Conservation (phyloP, 1,140 invertebrate genomes). For the Papilio xuthus region DNA sequence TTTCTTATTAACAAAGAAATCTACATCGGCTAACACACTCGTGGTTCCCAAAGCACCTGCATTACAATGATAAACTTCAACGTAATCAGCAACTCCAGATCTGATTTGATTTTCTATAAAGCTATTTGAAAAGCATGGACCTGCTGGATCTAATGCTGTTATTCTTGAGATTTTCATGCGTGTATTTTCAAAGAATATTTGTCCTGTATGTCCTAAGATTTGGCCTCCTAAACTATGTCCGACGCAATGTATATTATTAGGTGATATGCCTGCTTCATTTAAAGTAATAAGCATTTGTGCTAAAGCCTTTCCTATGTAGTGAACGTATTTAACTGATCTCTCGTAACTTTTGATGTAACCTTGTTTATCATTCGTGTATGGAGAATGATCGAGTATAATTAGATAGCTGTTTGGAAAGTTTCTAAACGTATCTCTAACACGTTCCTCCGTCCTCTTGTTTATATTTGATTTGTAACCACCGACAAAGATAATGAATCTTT, state of each 20-base stretch:
- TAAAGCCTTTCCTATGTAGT: slow-evolving; percentile 72
- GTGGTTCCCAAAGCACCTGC: slow-evolving; percentile 87
- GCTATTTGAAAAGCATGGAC: slow-evolving; percentile 84
- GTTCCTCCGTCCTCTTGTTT: slow-evolving; percentile 65
- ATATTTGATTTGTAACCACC: slow-evolving; percentile 73
- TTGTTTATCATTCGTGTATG: slow-evolving; percentile 68
- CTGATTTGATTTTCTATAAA: slow-evolving; percentile 81
- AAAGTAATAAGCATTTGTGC: slow-evolving; percentile 60
- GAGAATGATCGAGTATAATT: slow-evolving; percentile 72
- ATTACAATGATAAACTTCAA: slow-evolving; percentile 90
- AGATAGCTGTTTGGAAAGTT: slow-evolving; percentile 65
- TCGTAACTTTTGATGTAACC: slow-evolving; percentile 71
- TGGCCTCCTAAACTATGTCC: slow-evolving; percentile 81
- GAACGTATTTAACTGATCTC: slow-evolving; percentile 68
- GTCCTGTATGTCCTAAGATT: slow-evolving; percentile 81
- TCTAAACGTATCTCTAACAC: slow-evolving; percentile 64
- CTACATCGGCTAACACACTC: slow-evolving; percentile 84
- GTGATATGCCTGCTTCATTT: slow-evolving; percentile 57
- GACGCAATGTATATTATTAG: slow-evolving; percentile 71
- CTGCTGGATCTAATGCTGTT: slow-evolving; percentile 88
- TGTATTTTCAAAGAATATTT: slow-evolving; percentile 70
- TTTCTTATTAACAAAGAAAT: slow-evolving; percentile 92
- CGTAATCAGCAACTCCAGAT: slow-evolving; percentile 83
- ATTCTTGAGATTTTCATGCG: slow-evolving; percentile 78
- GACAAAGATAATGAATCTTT: slow-evolving; percentile 71